Conservation (phyloP, 2,113 vertebrate species). For the Montifringilla adamsi region DNA sequence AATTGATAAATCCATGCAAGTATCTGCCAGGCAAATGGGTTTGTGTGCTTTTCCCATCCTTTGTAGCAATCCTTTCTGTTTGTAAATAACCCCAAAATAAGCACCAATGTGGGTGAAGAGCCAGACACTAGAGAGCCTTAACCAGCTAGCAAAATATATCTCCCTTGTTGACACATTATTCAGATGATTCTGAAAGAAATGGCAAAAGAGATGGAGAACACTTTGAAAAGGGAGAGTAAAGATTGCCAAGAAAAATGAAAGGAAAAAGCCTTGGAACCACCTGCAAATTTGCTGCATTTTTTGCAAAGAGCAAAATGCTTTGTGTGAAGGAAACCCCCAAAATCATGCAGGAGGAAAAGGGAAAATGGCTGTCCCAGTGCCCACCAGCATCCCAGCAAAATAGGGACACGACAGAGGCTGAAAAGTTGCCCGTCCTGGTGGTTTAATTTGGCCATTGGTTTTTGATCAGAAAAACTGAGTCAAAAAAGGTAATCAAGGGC, state of each 20-base stretch:
- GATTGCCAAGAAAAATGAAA: background rate
- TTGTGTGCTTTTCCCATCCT: background rate
- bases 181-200: slow-evolving; percentile 35
- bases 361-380: background rate
- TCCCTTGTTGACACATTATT: background rate
- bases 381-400: background rate
- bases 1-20: background rate
- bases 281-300: background rate
- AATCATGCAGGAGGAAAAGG: background rate
- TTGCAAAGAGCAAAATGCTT: background rate
- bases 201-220: slow-evolving; percentile 51
- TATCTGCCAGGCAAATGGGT: background rate
- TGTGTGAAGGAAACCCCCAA: background rate
- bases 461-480: background rate
- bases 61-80: background rate
- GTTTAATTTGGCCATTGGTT: background rate
- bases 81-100: background rate
- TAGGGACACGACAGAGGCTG: background rate
- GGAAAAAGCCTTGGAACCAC: background rate
- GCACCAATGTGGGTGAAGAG: background rate
- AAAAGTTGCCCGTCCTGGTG: background rate
- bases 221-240: slow-evolving; percentile 70
- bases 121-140: background rate
- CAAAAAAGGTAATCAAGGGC: background rate
- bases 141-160: background rate